Evolutionary conservation across 2,888 invertebrate genomes (phyloP).

Genomic region (Seira musarum): DNA sequence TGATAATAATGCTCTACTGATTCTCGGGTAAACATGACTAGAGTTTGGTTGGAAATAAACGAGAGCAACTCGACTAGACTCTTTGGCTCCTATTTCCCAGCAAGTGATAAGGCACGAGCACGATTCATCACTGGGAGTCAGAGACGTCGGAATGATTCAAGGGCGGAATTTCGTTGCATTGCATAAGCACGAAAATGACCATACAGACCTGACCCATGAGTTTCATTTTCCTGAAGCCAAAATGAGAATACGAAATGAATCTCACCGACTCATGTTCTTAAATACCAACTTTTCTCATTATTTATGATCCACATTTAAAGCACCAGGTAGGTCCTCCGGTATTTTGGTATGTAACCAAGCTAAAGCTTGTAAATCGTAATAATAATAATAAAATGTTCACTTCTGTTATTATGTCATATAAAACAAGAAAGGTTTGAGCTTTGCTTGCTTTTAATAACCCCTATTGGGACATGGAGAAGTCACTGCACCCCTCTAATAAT

Average conservation of each 20-base stretch:
- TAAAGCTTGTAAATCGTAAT: slow-evolving; percentile 1
- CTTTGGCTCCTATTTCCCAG: slow-evolving; percentile 43
- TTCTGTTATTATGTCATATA: slow-evolving; percentile 8
- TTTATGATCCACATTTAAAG: neutral
- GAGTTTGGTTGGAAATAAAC: neutral
- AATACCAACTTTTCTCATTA: neutral
- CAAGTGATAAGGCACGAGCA: slow-evolving; percentile 53
- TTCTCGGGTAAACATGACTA: neutral
- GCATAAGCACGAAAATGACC: neutral
- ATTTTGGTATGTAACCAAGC: neutral
- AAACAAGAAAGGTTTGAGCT: neutral
- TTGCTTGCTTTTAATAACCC: neutral
- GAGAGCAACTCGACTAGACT: neutral
- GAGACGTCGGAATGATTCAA: slow-evolving; percentile 35
- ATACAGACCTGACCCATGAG: neutral
- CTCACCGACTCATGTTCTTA: slow-evolving; percentile 2
- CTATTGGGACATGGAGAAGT: neutral
- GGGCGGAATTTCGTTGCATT: slow-evolving; percentile 19
- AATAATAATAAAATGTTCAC: slow-evolving; percentile 11
- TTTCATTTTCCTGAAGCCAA: neutral
- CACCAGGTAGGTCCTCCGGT: slow-evolving; percentile 10
- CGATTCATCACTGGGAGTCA: slow-evolving; percentile 42
- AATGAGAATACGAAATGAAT: neutral
- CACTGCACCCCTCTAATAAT: slow-evolving; percentile 11
- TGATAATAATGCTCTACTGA: neutral